phyloP scores from a whole-genome alignment of 2,797 vertebrate species.

The Peromyscus attwateri region DNA sequence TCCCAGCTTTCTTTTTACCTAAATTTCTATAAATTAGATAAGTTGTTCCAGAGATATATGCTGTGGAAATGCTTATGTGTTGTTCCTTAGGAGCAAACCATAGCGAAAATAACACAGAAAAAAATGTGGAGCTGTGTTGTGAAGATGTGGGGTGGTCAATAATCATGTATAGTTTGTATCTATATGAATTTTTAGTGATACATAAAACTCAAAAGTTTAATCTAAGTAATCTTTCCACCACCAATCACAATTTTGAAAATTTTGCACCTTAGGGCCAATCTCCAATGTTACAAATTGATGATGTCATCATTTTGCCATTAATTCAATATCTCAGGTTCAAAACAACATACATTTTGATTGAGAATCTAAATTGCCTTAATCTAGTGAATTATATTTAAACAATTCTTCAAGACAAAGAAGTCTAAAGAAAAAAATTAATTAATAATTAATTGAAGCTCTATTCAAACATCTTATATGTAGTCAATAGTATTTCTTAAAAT shows the following conservation, averaged over 20 bases:
- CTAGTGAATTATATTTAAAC: background rate
- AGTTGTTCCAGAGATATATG: background rate
- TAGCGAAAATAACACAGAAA: conserved; percentile 35
- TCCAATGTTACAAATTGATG: background rate
- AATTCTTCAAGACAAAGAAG: background rate
- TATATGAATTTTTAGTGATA: background rate
- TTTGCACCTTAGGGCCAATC: background rate
- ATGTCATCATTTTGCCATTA: background rate
- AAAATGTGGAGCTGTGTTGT: background rate
- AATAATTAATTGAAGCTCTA: background rate
- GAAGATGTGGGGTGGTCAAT: background rate
- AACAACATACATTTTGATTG: background rate
- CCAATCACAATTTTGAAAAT: background rate
- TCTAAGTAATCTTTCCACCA: background rate
- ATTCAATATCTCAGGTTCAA: background rate
- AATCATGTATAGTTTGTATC: background rate
- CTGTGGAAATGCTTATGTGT: conserved; percentile 51
- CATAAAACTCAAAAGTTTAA: conserved; percentile 11
- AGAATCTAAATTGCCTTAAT: background rate
- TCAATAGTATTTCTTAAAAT: background rate
- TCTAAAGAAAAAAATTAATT: background rate
- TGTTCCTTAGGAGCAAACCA: conserved; percentile 32
- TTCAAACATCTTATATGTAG: background rate
- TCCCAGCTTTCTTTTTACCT: conserved; percentile 40
- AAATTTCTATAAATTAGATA: conserved; percentile 43